Conservation (phyloP, 1,140 invertebrate genomes). For the Lineus longissimus region DNA sequence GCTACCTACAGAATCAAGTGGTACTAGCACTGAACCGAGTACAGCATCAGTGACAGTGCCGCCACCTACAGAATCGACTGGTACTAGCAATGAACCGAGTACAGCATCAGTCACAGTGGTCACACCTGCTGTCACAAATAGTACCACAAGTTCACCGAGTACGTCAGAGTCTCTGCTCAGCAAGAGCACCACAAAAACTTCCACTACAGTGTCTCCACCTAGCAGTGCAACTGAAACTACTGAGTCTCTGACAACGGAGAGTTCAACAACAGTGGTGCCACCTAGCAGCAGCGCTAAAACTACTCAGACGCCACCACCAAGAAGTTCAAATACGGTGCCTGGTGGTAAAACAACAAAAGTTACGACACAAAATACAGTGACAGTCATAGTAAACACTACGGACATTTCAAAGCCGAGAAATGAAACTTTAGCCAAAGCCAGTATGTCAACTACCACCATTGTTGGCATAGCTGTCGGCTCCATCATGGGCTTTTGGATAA, state of each 20-base stretch:
- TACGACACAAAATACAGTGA: neutral
- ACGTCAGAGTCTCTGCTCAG: too few species aligned
- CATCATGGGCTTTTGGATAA: conserved; percentile 30
- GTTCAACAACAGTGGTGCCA: neutral
- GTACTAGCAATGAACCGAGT: too few species aligned
- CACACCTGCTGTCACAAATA: too few species aligned
- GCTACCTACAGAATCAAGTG: too few species aligned
- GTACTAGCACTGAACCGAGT: too few species aligned
- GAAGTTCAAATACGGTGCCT: neutral
- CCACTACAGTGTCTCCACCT: too few species aligned
- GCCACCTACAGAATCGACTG: too few species aligned
- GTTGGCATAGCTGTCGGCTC: conserved; percentile 35
- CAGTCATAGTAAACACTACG: neutral
- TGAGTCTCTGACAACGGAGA: neutral
- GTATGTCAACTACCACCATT: conserved; percentile 4
- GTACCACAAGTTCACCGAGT: too few species aligned
- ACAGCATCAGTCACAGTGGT: too few species aligned
- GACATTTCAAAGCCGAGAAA: neutral
- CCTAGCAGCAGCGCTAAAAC: neutral
- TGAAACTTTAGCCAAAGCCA: neutral
- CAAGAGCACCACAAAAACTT: too few species aligned
- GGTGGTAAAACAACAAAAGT: neutral
- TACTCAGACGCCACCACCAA: neutral
- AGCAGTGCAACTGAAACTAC: too few species aligned
- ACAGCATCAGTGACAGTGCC: too few species aligned